Evolutionary conservation across 1,140 invertebrate species (phyloP), one percentile per base, ranked within the genome.

Genomic region (Hylaeus anthracinus): DNA sequence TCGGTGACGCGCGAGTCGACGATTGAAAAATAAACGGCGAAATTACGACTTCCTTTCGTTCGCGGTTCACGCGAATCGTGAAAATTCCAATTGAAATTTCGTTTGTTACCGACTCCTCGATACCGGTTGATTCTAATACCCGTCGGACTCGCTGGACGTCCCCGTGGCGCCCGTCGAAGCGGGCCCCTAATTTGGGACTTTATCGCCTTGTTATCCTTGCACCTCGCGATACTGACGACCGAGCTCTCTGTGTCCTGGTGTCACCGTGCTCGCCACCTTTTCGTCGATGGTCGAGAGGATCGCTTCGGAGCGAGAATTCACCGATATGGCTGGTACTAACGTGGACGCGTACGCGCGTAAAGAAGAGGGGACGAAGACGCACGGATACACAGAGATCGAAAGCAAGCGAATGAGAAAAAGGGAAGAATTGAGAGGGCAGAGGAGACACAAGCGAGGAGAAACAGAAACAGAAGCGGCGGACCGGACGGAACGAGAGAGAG

Each of bases 141-240:
- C 14, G 5, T 2, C 15, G 41, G 14, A 43, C 4, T 14, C n/a
- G 37, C 9, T n/a, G 8, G 12, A 63, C 48, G 37, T 5, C 45
- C 26, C 26, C 53, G 43, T 56, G 70, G 53, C 65, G 72, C 43
- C 10, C 61, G 48, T 10, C 10, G 66, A 82, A 64, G 12, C 48
- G 51, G 65, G 39, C 45, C 69, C 76, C 77, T 79, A 87, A 81
- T 88, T 88, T 81, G 76, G 82, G 72, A 88, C 80, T 88, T 89
- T 89, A 89, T 88, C 87, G 72, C 81, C 86, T 84, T 83, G 88
- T 89, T 88, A 88, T 86, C 86, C 82, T 88, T 88, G 84, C 86
- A 63, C 70, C 74, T 86, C 56, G 66, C 71, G 74, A 77, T 43
- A 48, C 69, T 81, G 72, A 84, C 72, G 72, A 76, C 67, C 72